Percentiles rank a stretch among this genome's conserved stretches.
These are phyloP conservation scores for Gallinago undulata DNA, from an alignment of 2,113 vertebrate genomes.

Conservation along the genomic window DNA sequence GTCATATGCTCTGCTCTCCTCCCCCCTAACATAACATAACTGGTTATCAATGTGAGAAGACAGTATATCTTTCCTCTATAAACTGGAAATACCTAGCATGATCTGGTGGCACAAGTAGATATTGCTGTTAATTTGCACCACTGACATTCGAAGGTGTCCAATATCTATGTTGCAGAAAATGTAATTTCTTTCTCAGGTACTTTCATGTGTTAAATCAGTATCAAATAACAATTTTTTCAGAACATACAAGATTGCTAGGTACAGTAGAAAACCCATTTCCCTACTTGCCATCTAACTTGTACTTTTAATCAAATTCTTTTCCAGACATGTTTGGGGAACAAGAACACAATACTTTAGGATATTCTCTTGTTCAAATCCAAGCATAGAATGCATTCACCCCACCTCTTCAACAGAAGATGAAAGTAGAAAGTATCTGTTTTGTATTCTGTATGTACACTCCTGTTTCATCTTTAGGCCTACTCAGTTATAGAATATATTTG, in stretches of 20 bases:
- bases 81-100: background rate
- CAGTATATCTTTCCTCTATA: background rate
- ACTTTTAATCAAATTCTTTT: background rate
- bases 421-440: background rate
- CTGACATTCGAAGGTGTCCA: background rate
- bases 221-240: background rate
- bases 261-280: background rate
- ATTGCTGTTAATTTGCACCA: background rate
- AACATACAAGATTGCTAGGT: background rate
- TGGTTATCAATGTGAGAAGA: background rate
- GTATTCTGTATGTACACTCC: background rate
- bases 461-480: background rate
- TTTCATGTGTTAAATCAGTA: background rate
- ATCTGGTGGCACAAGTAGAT: background rate
- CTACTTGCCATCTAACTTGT: background rate
- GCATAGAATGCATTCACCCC: background rate
- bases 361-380: background rate
- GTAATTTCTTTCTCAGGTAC: background rate
- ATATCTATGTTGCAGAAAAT: background rate
- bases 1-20: background rate
- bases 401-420: background rate
- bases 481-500: background rate
- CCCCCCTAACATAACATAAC: background rate
- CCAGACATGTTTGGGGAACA: background rate
- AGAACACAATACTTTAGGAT: background rate